Percentiles rank a stretch among this genome's conserved stretches.
Evolutionary conservation across 2,113 vertebrate species (phyloP).

Genomic region (Triplophysa dalaica): DNA sequence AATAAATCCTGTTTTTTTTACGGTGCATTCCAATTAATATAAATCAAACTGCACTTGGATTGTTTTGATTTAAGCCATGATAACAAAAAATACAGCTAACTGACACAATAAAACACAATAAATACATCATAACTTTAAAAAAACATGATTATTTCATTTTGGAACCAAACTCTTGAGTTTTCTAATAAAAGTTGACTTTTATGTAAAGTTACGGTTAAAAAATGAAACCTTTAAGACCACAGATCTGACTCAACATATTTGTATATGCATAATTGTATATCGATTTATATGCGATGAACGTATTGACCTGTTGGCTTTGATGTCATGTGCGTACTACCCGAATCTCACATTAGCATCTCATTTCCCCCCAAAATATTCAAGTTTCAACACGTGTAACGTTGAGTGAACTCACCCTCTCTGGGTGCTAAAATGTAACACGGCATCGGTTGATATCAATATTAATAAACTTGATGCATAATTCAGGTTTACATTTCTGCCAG

Average conservation of each 20-base stretch:
- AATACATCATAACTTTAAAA: too few species aligned
- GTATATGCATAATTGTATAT: background rate
- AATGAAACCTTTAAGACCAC: background rate
- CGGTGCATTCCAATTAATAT: too few species aligned
- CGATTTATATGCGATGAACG: background rate
- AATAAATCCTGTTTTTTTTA: too few species aligned
- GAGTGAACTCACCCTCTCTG: constrained; percentile 40
- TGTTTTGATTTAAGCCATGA: too few species aligned
- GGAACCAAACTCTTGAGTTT: too few species aligned
- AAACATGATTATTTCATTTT: too few species aligned
- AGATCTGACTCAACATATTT: background rate
- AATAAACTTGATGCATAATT: constrained; percentile 65
- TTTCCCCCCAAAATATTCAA: constrained; percentile 30
- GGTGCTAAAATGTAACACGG: constrained; percentile 38
- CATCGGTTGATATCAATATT: constrained; percentile 55
- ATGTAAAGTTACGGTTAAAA: too few species aligned
- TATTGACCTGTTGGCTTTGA: background rate
- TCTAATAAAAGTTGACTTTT: too few species aligned
- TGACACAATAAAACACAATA: too few species aligned
- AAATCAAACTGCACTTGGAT: too few species aligned
- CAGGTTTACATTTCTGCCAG: constrained; percentile 58
- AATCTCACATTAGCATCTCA: background rate
- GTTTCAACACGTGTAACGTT: constrained; percentile 37
- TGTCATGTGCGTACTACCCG: background rate
- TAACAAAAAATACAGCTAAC: too few species aligned